These are phyloP conservation scores for Hymenopus coronatus DNA, from an alignment of 2,888 invertebrate genomes.

Conservation along the genomic window DNA sequence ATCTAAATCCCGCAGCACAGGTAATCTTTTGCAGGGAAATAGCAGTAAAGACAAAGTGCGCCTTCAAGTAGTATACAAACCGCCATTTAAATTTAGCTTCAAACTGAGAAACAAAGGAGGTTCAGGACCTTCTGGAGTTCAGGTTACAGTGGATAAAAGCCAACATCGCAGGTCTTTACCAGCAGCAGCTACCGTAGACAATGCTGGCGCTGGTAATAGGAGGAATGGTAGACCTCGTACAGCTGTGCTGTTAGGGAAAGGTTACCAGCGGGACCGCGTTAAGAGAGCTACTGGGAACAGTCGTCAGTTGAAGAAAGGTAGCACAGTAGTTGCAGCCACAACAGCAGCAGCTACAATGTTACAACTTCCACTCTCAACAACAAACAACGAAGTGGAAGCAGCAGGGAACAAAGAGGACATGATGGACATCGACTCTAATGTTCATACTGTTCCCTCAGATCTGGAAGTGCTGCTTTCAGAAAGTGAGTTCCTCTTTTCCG, in stretches of 20 bases:
- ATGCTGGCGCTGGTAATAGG: background rate
- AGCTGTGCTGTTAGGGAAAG: slow-evolving; percentile 16
- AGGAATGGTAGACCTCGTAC: slow-evolving; percentile 22
- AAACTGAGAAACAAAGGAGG: slow-evolving; percentile 69
- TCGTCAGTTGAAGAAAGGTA: background rate
- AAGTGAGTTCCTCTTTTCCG: slow-evolving; percentile 55
- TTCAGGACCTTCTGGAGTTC: slow-evolving; percentile 42
- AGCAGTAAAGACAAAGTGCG: slow-evolving; percentile 59
- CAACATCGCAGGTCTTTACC: background rate
- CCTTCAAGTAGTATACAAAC: slow-evolving; percentile 81
- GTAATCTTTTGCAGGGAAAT: slow-evolving; percentile 58
- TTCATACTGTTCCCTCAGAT: slow-evolving; percentile 61
- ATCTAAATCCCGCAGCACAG: slow-evolving; percentile 65
- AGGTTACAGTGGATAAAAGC: slow-evolving; percentile 54
- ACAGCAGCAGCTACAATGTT: slow-evolving; percentile 2
- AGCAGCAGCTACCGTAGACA: background rate
- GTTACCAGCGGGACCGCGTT: slow-evolving; percentile 14
- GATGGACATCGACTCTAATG: slow-evolving; percentile 54
- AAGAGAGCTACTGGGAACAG: slow-evolving; percentile 14
- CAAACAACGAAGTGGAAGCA: background rate
- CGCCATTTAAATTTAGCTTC: slow-evolving; percentile 82
- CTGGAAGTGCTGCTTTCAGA: slow-evolving; percentile 59
- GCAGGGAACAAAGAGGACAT: slow-evolving; percentile 13
- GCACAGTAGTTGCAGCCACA: background rate
- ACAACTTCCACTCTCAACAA: slow-evolving; percentile 11